These are phyloP conservation scores for Sternarchorhynchus goeldii DNA, from an alignment of 2,797 vertebrate species.

Conservation along the genomic window DNA sequence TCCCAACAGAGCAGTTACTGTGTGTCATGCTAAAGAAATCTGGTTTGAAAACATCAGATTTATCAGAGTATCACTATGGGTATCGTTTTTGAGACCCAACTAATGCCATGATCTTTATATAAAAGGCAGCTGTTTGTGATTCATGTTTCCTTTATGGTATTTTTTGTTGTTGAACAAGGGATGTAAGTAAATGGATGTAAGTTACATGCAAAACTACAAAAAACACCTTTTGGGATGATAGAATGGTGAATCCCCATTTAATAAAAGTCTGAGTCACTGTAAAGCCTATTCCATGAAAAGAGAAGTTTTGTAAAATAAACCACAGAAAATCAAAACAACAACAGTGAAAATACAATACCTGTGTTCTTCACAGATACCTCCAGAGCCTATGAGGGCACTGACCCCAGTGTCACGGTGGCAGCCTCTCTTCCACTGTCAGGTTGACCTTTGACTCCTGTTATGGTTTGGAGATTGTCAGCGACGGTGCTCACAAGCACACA, in stretches of 20 bases:
- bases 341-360: slow-evolving; percentile 37
- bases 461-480: slow-evolving; percentile 10
- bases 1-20: too few species aligned
- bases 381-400: slow-evolving; percentile 38
- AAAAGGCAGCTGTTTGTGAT: too few species aligned
- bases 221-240: background rate
- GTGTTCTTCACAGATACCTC: slow-evolving; percentile 30
- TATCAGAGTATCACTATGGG: too few species aligned
- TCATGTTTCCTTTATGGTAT: too few species aligned
- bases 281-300: background rate
- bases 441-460: slow-evolving; percentile 32
- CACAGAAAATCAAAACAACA: background rate
- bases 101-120: too few species aligned
- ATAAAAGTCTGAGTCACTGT: background rate
- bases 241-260: background rate
- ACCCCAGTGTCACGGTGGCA: slow-evolving; percentile 47
- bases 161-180: too few species aligned
- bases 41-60: too few species aligned
- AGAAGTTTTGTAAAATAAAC: background rate
- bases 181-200: too few species aligned
- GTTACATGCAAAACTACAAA: too few species aligned
- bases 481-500: slow-evolving; percentile 24
- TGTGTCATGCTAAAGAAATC: too few species aligned
- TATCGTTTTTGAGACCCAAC: too few species aligned
- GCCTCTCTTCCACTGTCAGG: slow-evolving; percentile 43